phyloP scores from a whole-genome alignment of 1,140 invertebrate species.

The Pogonognathellus flavescens region DNA sequence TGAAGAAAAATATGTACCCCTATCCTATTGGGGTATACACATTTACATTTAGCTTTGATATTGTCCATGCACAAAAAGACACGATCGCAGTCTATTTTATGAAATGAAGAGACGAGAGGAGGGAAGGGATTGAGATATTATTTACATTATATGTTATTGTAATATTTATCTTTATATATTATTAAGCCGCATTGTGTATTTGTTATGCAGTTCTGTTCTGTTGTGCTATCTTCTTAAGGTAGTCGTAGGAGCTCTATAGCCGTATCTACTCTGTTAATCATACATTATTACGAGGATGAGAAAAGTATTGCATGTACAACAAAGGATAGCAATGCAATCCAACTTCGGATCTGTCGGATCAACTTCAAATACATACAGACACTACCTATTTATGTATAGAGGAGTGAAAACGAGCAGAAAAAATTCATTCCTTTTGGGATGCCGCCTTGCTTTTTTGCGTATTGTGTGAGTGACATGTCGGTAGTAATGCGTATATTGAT shows the following conservation, averaged over 20 bases:
- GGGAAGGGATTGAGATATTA: slow-evolving; percentile 1
- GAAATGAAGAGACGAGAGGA: neutral
- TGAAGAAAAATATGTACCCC: too few species aligned
- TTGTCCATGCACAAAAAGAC: neutral
- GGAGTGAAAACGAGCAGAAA: slow-evolving; percentile 45
- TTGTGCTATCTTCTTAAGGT: neutral
- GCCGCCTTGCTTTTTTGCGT: slow-evolving; percentile 56
- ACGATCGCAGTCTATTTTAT: slow-evolving; percentile 31
- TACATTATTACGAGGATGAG: slow-evolving; percentile 10
- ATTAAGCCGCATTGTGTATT: neutral
- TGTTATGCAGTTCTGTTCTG: neutral
- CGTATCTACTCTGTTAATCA: too few species aligned
- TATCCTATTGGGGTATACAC: too few species aligned
- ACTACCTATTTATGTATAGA: neutral
- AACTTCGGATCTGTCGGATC: slow-evolving; percentile 2
- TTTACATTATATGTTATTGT: slow-evolving; percentile 14
- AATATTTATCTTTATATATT: neutral
- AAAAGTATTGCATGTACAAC: slow-evolving; percentile 26
- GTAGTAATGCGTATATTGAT: slow-evolving; percentile 66
- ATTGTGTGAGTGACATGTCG: slow-evolving; percentile 63
- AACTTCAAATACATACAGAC: slow-evolving; percentile 30
- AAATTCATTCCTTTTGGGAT: slow-evolving; percentile 45
- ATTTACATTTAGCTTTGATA: too few species aligned
- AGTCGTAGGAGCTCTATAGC: slow-evolving; percentile 8
- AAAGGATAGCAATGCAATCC: slow-evolving; percentile 25